Evolutionary conservation across 2,888 invertebrate genomes (phyloP).

Genomic region (Teleiodes luculella): DNA sequence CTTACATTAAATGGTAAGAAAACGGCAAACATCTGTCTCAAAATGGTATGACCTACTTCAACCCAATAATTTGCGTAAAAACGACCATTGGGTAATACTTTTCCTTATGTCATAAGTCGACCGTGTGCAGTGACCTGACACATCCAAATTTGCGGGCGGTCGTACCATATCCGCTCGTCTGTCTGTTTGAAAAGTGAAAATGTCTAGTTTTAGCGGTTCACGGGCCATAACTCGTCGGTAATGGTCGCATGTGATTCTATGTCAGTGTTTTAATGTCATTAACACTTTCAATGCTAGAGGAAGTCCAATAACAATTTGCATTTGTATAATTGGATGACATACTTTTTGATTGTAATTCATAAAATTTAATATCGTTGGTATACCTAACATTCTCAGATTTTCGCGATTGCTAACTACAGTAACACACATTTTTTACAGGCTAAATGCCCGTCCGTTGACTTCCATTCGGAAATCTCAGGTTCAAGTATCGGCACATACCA

Average conservation of each 20-base stretch:
- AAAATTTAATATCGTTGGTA: background rate
- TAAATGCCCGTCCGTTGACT: too few species aligned
- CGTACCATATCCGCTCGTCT: conserved; percentile 6
- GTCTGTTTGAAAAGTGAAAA: conserved; percentile 5
- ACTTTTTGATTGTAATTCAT: background rate
- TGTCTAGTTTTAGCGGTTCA: background rate
- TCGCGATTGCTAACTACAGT: too few species aligned
- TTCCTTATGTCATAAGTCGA: background rate
- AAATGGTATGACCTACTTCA: background rate
- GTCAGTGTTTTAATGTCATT: conserved; percentile 14
- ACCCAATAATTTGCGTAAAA: background rate
- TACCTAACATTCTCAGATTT: too few species aligned
- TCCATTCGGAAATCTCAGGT: too few species aligned
- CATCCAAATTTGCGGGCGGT: background rate
- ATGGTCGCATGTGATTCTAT: conserved; percentile 3
- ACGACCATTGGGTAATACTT: background rate
- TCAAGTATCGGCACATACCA: too few species aligned
- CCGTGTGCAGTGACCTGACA: background rate
- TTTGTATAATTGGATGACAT: background rate
- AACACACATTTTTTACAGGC: too few species aligned
- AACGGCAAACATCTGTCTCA: background rate
- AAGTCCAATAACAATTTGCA: background rate
- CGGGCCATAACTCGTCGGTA: background rate
- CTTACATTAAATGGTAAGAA: too few species aligned
- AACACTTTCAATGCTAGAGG: conserved; percentile 7